Conservation (phyloP, 2,113 vertebrate species). For the Oxygymnocypris stewartii region DNA sequence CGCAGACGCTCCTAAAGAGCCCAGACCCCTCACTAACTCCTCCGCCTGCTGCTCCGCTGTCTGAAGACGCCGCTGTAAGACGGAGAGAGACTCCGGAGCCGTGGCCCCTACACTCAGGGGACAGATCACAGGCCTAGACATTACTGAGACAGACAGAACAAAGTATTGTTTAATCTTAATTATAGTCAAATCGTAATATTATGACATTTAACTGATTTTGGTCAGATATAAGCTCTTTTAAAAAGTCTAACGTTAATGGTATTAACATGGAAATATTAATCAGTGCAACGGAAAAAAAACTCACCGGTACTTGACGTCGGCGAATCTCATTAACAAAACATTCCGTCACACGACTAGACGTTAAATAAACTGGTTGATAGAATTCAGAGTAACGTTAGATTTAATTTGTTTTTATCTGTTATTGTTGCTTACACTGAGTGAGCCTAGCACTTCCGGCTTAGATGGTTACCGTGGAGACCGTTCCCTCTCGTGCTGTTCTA, state of each 20-base stretch:
- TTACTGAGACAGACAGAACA: not conserved
- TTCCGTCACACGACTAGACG: no score
- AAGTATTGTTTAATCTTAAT: not conserved
- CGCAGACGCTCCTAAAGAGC: constrained; percentile 56
- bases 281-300: not conserved
- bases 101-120: constrained; percentile 61
- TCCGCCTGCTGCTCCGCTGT: constrained; percentile 72
- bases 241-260: not conserved
- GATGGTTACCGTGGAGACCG: constrained; percentile 7
- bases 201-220: not conserved
- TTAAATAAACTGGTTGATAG: not conserved
- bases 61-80: constrained; percentile 71
- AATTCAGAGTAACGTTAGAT: not conserved
- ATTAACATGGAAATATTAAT: not conserved
- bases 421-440: not conserved
- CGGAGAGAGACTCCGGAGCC: constrained; percentile 65
- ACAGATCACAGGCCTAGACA: constrained; percentile 59
- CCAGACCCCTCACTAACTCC: constrained; percentile 63
- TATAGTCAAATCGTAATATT: not conserved
- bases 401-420: not conserved
- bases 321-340: not conserved
- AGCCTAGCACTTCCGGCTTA: constrained; percentile 9
- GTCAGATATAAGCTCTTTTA: not conserved
- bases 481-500: not conserved
- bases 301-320: not conserved